Evolutionary conservation across 2,113 vertebrate species (phyloP), one percentile per base, ranked within the genome.

Genomic region (Dipodomys merriami): DNA sequence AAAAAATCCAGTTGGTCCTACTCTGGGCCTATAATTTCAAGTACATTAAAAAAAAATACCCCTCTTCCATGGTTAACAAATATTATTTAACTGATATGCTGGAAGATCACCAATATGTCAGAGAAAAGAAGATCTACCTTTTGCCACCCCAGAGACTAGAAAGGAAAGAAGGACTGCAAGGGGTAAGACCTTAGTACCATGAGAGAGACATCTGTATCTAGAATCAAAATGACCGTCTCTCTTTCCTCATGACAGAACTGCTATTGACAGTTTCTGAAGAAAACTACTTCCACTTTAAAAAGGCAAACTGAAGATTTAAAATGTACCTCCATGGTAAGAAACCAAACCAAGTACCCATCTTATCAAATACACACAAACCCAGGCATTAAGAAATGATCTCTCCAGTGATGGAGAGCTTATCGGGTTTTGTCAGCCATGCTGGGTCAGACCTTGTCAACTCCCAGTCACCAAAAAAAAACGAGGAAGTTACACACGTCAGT

Each of bases 281-380:
- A 60, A 85, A 85, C 25, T 7, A 80, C 65, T 76, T 72, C 81
- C 89, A 80, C 18, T 93, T 89, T 57, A 49, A 77, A 86, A 74
- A 86, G 90, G 30, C 69, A 87, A 86, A 94, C 95, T 27, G 68
- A 88, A 94, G 74, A 69, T 39, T 85, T 67, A 60, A 87, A 89
- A 76, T 57, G 46, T 64, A 53, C 53, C 65, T 84, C 86, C 60
- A 20, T 1, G 13, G 69, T 39, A 94, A 91, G 76, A 94, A 94
- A 84, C 33, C 76, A 62, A 71, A 30, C 44, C 12, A 0, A 9
- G 44, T 27, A 62, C 12, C 0, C n/a, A 96, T 73, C 94, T 83
- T 39, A 77, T 27, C 77, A 71, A 19, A 95, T 35, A 64, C 78
- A 86, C 33, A 62, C 62, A 86, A 80, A 60, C 69, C 23, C 57